Conservation (phyloP, 2,797 vertebrate species). For the Decapterus maruadsi region DNA sequence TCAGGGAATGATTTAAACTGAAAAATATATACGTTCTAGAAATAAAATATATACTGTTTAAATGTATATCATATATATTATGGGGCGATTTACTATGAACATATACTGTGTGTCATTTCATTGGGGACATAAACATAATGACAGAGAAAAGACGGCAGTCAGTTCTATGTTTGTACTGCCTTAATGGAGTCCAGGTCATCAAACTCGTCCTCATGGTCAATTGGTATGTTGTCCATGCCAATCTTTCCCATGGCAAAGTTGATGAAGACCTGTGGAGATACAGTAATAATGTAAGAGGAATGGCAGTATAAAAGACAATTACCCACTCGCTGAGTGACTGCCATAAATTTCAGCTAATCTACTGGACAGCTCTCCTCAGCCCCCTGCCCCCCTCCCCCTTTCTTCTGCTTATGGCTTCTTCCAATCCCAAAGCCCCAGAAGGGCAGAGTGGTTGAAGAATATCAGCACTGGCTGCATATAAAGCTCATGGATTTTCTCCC, state of each 20-base stretch:
- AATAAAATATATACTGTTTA: no score
- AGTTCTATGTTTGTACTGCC: constrained; percentile 52
- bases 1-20: not conserved
- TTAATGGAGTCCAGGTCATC: constrained; percentile 61
- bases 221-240: constrained; percentile 61
- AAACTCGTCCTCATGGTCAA: constrained; percentile 50
- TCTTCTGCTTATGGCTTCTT: constrained; percentile 52
- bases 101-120: constrained; percentile 29
- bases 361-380: not conserved
- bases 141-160: constrained; percentile 10
- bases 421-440: constrained; percentile 67
- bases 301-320: not conserved
- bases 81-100: constrained; percentile 4
- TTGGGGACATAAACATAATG: constrained; percentile 1
- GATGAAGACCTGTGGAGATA: constrained; percentile 92
- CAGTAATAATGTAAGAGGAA: constrained; percentile 55
- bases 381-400: constrained; percentile 20
- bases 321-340: constrained; percentile 8
- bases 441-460: constrained; percentile 69
- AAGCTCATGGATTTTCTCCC: constrained; percentile 71
- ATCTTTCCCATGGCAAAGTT: constrained; percentile 93
- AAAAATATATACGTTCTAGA: no score
- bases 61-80: constrained; percentile 1
- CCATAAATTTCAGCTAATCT: not conserved
- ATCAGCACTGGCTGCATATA: constrained; percentile 76